Evolutionary conservation across 2,113 vertebrate species (phyloP), one percentile per base, ranked within the genome.

Genomic region (Peromyscus maniculatus): DNA sequence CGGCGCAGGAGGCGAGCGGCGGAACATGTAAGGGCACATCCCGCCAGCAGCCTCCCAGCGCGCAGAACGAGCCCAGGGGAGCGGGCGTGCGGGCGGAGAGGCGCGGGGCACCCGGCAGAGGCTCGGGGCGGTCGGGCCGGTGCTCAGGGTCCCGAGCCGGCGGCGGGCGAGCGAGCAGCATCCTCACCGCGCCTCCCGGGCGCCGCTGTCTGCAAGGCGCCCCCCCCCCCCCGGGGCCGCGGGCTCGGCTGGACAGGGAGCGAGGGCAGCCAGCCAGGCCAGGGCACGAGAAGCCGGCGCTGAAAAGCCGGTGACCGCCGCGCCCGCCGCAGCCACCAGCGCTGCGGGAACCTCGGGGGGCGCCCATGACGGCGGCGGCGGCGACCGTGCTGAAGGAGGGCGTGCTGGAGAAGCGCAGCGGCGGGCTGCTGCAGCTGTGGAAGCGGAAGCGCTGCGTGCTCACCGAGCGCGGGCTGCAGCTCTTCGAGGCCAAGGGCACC

Each of bases 351-450:
- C 93, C 94, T 26, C 67, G 89, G 72, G 72, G 91, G 91, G 94
- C 94, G 3, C 91, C 92, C 89, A 99, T 99, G 99, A 97, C 98
- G 92, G 96, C 98, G 62, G 86, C 98, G 62, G 86, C 89, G 82
- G 98, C 97, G 95, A 98, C 99, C 80, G 99, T 99, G 98, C 99
- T 99, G 95, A 98, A 99, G 49, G 99, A 99, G 97, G 99, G 99
- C 64, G 95, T 99, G 98, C 96, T 99, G 98, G 99, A 99, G 99
- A 99, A 99, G 98, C 99, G 99, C 97, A 99, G 99, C 92, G 99
- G 99, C 59, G 99, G 99, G 8, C 99, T 99, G 95, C 99, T 99
- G 98, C 99, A 99, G 98, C 99, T 99, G 89, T 99, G 99, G 99
- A 99, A 99, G 98, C 99, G 99, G 96, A 99, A 99, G 96, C 99